phyloP scores from a whole-genome alignment of 2,888 invertebrate species.

The Drosophila fulvimacula region DNA sequence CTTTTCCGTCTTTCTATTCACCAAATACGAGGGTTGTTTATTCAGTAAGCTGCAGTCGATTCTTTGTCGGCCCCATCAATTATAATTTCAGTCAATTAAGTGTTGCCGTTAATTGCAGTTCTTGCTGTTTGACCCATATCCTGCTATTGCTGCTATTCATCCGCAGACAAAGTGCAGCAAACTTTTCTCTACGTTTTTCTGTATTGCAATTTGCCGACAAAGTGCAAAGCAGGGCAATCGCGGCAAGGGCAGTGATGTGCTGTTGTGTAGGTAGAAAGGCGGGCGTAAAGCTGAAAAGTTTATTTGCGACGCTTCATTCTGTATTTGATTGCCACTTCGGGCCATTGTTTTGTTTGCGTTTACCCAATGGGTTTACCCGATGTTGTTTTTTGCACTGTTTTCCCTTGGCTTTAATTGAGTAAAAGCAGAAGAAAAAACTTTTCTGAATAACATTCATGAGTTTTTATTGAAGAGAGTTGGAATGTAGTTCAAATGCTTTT shows the following conservation, averaged over 20 bases:
- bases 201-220: slow-evolving; percentile 30
- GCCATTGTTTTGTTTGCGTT: slow-evolving; percentile 38
- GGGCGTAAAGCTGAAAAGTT: slow-evolving; percentile 26
- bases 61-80: slow-evolving; percentile 51
- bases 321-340: slow-evolving; percentile 43
- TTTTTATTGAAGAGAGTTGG: slow-evolving; percentile 25
- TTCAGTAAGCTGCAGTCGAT: slow-evolving; percentile 3
- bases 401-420: slow-evolving; percentile 33
- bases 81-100: slow-evolving; percentile 61
- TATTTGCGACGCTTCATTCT: slow-evolving; percentile 32
- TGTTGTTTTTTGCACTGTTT: slow-evolving; percentile 5
- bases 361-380: slow-evolving; percentile 4
- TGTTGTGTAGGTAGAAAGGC: neutral
- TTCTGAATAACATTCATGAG: slow-evolving; percentile 40
- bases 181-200: slow-evolving; percentile 7
- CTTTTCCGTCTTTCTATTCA: neutral
- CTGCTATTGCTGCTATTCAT: slow-evolving; percentile 1
- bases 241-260: neutral
- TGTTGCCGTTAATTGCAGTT: slow-evolving; percentile 50
- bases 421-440: slow-evolving; percentile 19
- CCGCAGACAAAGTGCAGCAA: slow-evolving; percentile 18
- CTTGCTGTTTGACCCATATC: slow-evolving; percentile 60
- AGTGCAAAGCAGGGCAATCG: slow-evolving; percentile 1
- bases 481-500: neutral
- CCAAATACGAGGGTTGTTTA: neutral